Percentiles rank a stretch among this genome's conserved stretches.
Evolutionary conservation across 2,797 vertebrate genomes (phyloP).

Genomic region (Podarcis lilfordi): DNA sequence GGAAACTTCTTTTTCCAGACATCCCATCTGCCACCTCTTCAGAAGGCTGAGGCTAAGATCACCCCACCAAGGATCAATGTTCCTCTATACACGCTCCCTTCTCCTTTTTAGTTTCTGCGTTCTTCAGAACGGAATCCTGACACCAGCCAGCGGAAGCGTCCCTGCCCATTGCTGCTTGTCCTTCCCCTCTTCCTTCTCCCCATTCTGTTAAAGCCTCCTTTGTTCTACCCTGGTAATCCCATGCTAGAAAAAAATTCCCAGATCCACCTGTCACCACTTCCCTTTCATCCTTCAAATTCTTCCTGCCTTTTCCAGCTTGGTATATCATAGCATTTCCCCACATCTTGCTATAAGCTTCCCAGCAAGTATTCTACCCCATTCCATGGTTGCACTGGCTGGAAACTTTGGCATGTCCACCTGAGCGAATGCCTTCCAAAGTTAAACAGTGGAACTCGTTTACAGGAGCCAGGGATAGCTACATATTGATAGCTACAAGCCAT

Average conservation of each 20-base stretch:
- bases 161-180: not conserved
- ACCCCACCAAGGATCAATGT: not conserved
- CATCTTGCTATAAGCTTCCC: not conserved
- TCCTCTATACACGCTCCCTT: not conserved
- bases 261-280: not conserved
- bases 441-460: no score
- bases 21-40: not conserved
- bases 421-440: no score
- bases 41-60: not conserved
- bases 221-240: not conserved
- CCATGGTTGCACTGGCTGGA: not conserved
- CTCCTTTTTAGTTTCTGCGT: not conserved
- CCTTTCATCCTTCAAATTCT: not conserved
- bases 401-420: not conserved
- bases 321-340: not conserved
- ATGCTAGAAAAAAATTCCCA: not conserved
- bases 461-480: no score
- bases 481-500: no score
- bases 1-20: not conserved
- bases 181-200: not conserved
- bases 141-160: not conserved
- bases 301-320: not conserved
- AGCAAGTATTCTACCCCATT: not conserved
- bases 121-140: not conserved
- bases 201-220: not conserved